Evolutionary conservation across 1,140 invertebrate genomes (phyloP), one percentile per base, ranked within the genome.

Genomic region (Coptotermes formosanus): DNA sequence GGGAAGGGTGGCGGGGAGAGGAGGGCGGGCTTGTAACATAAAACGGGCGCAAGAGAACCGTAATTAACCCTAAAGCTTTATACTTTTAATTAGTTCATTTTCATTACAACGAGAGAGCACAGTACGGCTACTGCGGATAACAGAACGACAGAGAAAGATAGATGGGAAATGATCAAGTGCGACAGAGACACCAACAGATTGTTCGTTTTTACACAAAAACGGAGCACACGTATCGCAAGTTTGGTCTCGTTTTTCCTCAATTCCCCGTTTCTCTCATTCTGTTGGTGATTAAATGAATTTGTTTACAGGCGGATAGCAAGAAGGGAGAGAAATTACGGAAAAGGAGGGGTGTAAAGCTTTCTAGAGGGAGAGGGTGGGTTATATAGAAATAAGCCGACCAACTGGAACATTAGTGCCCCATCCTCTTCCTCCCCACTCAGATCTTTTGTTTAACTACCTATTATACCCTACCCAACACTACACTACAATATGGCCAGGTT

Each of bases 41-140:
- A 84, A 52, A 84, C 83, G 83, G 59, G 83, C 44, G 83, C 83
- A 52, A 25, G 48, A 84, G 52, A 84, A 52, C 52, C 83, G 64
- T 84, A 84, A 84, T 84, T 84, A 84, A 84, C 83, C 64, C 52
- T 52, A 59, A 84, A 84, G 83, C 83, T 84, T 84, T 84, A 84
- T 84, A 52, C 83, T 84, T 84, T 84, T 84, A 84, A 84, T 84
- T 84, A 84, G 48, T 84, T 84, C 83, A 84, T 84, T 84, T 84
- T 84, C 83, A 84, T 84, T 45, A 84, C 48, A 84, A 84, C 83
- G 83, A 52, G n/a, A 48, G 19, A 52, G 30, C n/a, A 45, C 83
- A 32, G 11, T 14, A 30, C 23, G 83, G 12, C 44, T 23, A 43
- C 8, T 52, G 43, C 21, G 45, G 59, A 64, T 64, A 75, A 75